Conservation (phyloP, 1,140 invertebrate species). For the Pinna nobilis region DNA sequence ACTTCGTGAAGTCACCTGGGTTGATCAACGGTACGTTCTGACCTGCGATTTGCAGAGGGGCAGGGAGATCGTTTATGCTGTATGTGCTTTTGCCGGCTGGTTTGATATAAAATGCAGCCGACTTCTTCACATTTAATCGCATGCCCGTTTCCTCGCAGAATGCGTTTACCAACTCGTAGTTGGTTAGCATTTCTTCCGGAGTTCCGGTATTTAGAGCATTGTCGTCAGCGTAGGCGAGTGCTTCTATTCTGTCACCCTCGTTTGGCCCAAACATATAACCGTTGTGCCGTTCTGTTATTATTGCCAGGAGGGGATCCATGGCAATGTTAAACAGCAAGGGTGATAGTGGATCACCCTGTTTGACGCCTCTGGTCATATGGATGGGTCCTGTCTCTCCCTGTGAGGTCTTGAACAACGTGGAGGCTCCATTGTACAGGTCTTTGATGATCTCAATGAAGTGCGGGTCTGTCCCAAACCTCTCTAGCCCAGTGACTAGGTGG, state of each 20-base stretch:
- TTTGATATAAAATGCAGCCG: conserved; percentile 23
- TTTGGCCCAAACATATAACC: conserved; percentile 22
- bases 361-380: conserved; percentile 68
- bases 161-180: conserved; percentile 8
- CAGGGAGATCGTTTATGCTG: conserved; percentile 3
- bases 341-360: conserved; percentile 77
- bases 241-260: conserved; percentile 2
- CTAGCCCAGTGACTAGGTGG: conserved; percentile 43
- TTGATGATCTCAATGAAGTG: conserved; percentile 31
- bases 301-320: conserved; percentile 62
- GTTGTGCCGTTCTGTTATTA: not conserved
- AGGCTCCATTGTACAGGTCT: conserved; percentile 25
- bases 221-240: conserved; percentile 41
- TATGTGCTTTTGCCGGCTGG: conserved; percentile 7
- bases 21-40: conserved; percentile 12
- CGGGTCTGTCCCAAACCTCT: not conserved
- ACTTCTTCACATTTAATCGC: conserved; percentile 44
- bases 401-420: conserved; percentile 31
- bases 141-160: conserved; percentile 42
- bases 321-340: conserved; percentile 76
- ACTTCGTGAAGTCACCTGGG: conserved; percentile 8
- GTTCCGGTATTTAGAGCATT: conserved; percentile 19
- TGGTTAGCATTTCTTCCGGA: conserved; percentile 18
- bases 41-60: not conserved
- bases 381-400: conserved; percentile 6